Evolutionary conservation across 2,797 vertebrate species (phyloP).

Genomic region (Myotis myotis): DNA sequence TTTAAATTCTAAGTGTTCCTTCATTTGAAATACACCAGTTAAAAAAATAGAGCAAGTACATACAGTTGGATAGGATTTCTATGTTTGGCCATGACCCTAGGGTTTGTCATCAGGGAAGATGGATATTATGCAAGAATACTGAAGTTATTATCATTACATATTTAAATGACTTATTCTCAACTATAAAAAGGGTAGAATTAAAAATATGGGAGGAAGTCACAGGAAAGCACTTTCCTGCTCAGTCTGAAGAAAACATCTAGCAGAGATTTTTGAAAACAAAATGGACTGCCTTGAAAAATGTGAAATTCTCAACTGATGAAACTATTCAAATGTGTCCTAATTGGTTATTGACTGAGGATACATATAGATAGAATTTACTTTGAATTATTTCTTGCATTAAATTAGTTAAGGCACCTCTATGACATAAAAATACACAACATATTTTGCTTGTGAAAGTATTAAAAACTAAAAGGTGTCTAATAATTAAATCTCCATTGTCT

Average conservation of each 20-base stretch:
- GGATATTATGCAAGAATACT: not conserved
- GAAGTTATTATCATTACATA: not conserved
- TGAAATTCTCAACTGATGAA: not conserved
- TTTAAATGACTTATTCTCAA: not conserved
- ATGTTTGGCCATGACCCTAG: not conserved
- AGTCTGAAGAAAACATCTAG: not conserved
- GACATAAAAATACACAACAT: not conserved
- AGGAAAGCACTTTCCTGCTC: not conserved
- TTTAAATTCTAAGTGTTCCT: not conserved
- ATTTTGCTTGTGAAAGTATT: not conserved
- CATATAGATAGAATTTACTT: not conserved
- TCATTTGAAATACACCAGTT: not conserved
- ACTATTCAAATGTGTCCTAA: not conserved
- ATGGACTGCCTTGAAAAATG: not conserved
- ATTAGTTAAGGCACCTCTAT: not conserved
- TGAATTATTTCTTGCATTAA: not conserved
- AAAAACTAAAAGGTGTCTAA: not conserved
- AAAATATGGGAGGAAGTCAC: not conserved
- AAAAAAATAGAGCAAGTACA: not conserved
- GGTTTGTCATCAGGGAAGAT: not conserved
- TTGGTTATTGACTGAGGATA: not conserved
- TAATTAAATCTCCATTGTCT: not conserved
- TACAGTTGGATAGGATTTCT: not conserved
- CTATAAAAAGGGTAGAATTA: not conserved
- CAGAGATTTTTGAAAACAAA: not conserved